Conservation (phyloP, 1,140 invertebrate species). For the Lutraria rhynchaena region DNA sequence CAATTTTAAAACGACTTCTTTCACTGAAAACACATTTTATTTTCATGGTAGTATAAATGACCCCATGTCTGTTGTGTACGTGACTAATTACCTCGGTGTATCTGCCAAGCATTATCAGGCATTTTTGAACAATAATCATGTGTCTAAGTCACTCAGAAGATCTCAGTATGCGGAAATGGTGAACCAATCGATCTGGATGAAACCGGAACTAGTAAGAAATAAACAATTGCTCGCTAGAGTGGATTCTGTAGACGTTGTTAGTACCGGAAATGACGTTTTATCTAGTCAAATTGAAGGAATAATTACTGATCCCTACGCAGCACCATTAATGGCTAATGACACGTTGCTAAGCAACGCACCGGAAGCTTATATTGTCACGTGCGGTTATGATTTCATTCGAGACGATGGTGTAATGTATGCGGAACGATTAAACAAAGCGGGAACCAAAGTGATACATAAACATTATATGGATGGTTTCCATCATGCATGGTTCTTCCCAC, state of each 20-base stretch:
- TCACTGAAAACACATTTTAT: slow-evolving; percentile 63
- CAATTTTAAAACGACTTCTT: slow-evolving; percentile 74
- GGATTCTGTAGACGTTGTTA: slow-evolving; percentile 27
- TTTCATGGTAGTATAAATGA: slow-evolving; percentile 64
- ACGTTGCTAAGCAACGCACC: slow-evolving; percentile 61
- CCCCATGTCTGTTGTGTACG: slow-evolving; percentile 53
- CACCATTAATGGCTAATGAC: slow-evolving; percentile 69
- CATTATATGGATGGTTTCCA: slow-evolving; percentile 67
- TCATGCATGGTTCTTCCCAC: slow-evolving; percentile 67
- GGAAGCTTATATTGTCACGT: slow-evolving; percentile 68
- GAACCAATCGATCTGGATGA: slow-evolving; percentile 59
- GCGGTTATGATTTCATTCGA: slow-evolving; percentile 71
- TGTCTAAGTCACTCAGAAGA: slow-evolving; percentile 60
- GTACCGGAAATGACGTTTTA: slow-evolving; percentile 59
- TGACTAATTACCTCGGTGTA: slow-evolving; percentile 64
- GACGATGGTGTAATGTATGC: slow-evolving; percentile 75
- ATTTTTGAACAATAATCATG: slow-evolving; percentile 70
- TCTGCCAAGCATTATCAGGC: slow-evolving; percentile 38
- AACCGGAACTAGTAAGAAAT: slow-evolving; percentile 57
- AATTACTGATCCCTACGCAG: slow-evolving; percentile 64
- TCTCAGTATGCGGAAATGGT: slow-evolving; percentile 60
- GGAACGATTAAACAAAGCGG: slow-evolving; percentile 62
- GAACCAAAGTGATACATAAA: slow-evolving; percentile 55
- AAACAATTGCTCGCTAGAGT: slow-evolving; percentile 49
- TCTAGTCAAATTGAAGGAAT: slow-evolving; percentile 61